Evolutionary conservation across 2,113 vertebrate species (phyloP), one percentile per base, ranked within the genome.

Genomic region (Gopherus flavomarginatus): DNA sequence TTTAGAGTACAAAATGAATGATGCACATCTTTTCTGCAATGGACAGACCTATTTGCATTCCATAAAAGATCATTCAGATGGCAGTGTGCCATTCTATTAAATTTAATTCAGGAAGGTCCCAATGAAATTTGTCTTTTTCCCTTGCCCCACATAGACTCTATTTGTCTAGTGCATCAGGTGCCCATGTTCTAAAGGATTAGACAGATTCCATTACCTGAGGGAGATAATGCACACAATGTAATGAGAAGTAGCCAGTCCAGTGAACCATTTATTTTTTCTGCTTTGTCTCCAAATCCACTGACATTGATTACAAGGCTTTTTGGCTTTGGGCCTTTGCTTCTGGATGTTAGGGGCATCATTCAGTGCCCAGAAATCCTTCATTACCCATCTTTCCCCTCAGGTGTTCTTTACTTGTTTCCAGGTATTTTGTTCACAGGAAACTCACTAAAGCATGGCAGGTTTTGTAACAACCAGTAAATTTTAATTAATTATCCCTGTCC

Each of bases 401-500:
- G 93, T 94, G 83, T 93, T 97, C 92, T 90, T 44, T 85, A 35
- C 65, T 93, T 79, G 50, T 95, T 95, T 88, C 85, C 83, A 93
- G 89, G 81, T 92, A 92, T 96, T 98, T 91, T 95, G 80, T 89
- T 89, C 62, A 93, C 91, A 93, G 95, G 87, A 90, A 92, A 93
- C 47, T 94, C 96, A 94, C 94, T 86, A 95, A 97, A 98, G 92
- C 95, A 90, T 93, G 94, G 81, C 94, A 90, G 53, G 10, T 75
- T 93, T 97, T 87, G 82, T 79, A 96, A 83, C 54, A 95, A 95
- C 38, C 62, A 97, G 35, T 89, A 92, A 95, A 94, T 97, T 93
- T 95, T 98, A 98, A 98, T 98, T 98, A 98, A 98, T 98, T 98
- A 95, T 82, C 49, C 75, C 90, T 94, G 91, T 87, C 38, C 12